A percentile compares a stretch with the other conserved stretches of the same genome.
These are phyloP conservation scores for Aselliscus stoliczkanus DNA, from an alignment of 2,797 vertebrate species.

Conservation along the genomic window DNA sequence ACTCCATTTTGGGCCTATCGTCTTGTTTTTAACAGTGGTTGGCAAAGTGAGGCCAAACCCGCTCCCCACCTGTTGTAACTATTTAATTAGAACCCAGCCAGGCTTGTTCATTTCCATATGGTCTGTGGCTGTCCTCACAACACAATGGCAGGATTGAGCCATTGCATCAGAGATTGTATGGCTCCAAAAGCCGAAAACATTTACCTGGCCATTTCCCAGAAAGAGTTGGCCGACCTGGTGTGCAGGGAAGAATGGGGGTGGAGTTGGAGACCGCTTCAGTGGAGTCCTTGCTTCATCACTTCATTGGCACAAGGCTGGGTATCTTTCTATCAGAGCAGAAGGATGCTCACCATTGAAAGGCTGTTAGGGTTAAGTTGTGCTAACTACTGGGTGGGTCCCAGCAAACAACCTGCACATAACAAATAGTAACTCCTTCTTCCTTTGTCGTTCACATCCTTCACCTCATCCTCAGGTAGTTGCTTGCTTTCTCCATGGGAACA, in stretches of 20 bases:
- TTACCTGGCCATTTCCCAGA: neutral
- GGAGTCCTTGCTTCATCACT: neutral
- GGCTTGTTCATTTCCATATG: neutral
- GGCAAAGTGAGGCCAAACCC: neutral
- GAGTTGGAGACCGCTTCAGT: rapidly evolving
- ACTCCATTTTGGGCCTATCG: neutral
- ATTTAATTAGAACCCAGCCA: neutral
- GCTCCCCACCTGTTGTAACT: neutral
- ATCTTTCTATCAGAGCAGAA: neutral
- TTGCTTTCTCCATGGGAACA: neutral
- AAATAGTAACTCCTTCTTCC: no score
- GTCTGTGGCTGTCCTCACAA: neutral
- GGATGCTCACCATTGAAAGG: neutral
- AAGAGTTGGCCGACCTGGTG: neutral
- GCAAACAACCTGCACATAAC: neutral
- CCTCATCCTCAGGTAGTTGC: neutral
- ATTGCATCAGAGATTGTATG: neutral
- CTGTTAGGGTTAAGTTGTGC: neutral
- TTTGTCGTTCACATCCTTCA: no score
- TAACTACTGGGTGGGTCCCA: neutral
- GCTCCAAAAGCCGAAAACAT: neutral
- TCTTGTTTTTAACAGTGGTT: neutral
- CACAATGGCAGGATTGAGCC: neutral
- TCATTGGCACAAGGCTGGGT: neutral
- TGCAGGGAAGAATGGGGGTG: neutral